A percentile compares a stretch with the other conserved stretches of the same genome.
Evolutionary conservation across 2,113 vertebrate genomes (phyloP).

Genomic region (Chiloscyllium plagiosum): DNA sequence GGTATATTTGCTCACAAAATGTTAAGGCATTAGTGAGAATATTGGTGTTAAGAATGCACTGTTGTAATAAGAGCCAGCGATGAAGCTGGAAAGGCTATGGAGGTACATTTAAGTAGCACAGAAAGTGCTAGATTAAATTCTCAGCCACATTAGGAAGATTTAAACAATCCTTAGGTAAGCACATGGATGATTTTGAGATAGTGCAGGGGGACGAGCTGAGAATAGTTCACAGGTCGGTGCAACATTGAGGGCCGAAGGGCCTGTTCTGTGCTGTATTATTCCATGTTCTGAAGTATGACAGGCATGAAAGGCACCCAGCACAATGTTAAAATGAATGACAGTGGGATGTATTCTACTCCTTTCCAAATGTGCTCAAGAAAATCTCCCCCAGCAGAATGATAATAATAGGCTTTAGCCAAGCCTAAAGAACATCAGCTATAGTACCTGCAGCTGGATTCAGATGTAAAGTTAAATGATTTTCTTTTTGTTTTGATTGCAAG

Average conservation of each 20-base stretch:
- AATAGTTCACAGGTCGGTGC: no score
- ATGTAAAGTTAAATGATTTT: not conserved
- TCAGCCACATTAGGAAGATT: no score
- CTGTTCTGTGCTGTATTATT: no score
- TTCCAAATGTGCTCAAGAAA: not conserved
- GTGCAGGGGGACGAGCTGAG: no score
- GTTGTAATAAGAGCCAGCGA: not conserved
- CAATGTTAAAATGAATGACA: not conserved
- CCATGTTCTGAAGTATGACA: not conserved
- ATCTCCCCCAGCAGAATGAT: not conserved
- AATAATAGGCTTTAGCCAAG: slow-evolving; percentile 13
- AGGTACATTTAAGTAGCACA: not conserved
- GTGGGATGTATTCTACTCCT: not conserved
- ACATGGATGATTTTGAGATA: no score
- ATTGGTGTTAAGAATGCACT: not conserved
- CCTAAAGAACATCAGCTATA: not conserved
- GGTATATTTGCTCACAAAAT: not conserved
- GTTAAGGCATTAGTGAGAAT: not conserved
- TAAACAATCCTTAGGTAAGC: no score
- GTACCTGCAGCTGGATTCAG: slow-evolving; percentile 5
- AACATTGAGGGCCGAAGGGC: no score
- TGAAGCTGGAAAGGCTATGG: not conserved
- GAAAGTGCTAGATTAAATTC: no score
- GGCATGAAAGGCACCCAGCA: not conserved
- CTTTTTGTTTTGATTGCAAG: slow-evolving; percentile 28